Conservation (phyloP, 2,888 invertebrate genomes). For the Drosophila planitibia region DNA sequence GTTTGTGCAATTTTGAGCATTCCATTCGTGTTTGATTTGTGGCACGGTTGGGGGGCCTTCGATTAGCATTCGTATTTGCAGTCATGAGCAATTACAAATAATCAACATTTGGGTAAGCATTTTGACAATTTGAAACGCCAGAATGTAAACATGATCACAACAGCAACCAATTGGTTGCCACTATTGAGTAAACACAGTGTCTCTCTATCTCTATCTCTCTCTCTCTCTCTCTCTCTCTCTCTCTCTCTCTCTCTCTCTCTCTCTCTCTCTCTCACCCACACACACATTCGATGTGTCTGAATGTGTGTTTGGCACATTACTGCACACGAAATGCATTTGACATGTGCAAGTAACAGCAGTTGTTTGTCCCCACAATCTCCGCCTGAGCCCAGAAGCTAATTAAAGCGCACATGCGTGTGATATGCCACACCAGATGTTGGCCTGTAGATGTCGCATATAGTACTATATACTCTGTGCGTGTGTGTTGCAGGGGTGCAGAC, state of each 20-base stretch:
- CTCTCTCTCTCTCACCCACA: neutral
- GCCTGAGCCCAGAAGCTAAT: conserved; percentile 60
- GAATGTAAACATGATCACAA: conserved; percentile 60
- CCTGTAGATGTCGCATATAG: conserved; percentile 47
- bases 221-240: neutral
- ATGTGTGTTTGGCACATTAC: conserved; percentile 43
- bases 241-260: neutral
- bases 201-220: neutral
- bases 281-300: neutral
- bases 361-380: neutral
- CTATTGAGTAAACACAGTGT: conserved; percentile 54
- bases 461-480: neutral
- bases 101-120: conserved; percentile 57
- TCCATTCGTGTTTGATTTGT: conserved; percentile 62
- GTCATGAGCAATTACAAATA: conserved; percentile 51
- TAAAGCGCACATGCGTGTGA: conserved; percentile 76
- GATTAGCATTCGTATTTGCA: conserved; percentile 40
- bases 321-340: conserved; percentile 65
- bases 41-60: conserved; percentile 15
- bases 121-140: conserved; percentile 61
- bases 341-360: conserved; percentile 55
- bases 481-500: conserved; percentile 9
- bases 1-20: conserved; percentile 59
- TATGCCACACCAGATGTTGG: conserved; percentile 75
- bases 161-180: conserved; percentile 21